Evolutionary conservation across 2,113 vertebrate genomes (phyloP).

Genomic region (Pomatorhinus ruficollis): DNA sequence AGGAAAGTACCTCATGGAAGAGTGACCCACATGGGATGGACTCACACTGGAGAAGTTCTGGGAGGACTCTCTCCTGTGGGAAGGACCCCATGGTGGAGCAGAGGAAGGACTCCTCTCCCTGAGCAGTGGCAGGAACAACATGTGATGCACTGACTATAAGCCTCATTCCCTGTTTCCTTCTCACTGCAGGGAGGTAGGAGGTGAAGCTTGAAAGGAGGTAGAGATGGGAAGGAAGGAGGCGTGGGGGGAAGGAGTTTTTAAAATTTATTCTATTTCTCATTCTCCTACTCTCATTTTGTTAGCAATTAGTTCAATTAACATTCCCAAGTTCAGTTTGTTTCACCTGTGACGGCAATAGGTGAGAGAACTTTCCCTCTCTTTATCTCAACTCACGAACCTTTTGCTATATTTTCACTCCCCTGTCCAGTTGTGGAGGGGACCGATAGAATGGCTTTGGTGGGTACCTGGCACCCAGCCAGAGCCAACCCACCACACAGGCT

Average conservation of each 20-base stretch:
- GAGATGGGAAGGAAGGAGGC: not conserved
- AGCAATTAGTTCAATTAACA: not conserved
- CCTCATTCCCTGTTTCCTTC: not conserved
- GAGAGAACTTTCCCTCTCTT: not conserved
- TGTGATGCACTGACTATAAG: not conserved
- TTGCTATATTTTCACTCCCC: not conserved
- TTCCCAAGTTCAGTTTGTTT: not conserved
- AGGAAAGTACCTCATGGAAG: not conserved
- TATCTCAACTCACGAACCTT: rapidly evolving
- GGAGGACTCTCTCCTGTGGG: not conserved
- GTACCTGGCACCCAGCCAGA: not conserved
- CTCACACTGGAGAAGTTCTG: not conserved
- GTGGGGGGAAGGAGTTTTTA: not conserved
- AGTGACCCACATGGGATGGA: not conserved
- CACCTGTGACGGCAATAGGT: rapidly evolving
- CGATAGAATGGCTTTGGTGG: not conserved
- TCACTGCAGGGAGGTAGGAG: not conserved
- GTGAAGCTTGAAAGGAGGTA: not conserved
- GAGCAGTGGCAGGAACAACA: not conserved
- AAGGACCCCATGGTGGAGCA: not conserved
- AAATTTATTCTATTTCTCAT: not conserved
- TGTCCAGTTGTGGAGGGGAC: not conserved
- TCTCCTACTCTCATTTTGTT: not conserved
- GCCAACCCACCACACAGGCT: not conserved
- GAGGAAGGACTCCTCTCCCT: not conserved